Conservation (phyloP, 2,113 vertebrate genomes). For the Anarhynchus alexandrinus region DNA sequence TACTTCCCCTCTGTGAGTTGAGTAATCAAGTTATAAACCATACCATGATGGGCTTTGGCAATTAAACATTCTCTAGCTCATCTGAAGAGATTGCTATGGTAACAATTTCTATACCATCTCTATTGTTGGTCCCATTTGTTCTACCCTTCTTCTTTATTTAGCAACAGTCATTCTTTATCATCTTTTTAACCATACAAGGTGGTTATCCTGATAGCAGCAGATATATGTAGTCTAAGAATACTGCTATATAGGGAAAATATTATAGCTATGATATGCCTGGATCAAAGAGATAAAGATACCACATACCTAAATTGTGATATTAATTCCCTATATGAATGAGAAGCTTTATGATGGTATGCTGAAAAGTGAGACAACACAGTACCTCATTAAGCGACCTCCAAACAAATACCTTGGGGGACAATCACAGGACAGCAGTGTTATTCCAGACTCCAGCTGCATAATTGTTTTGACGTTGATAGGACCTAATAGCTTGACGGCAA, state of each 20-base stretch:
- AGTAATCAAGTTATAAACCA: constrained; percentile 54
- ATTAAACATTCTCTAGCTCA: constrained; percentile 44
- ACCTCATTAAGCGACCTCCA: not conserved
- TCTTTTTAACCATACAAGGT: not conserved
- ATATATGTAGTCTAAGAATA: not conserved
- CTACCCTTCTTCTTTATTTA: not conserved
- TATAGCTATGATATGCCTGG: not conserved
- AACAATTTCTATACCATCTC: constrained; percentile 30
- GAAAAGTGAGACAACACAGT: not conserved
- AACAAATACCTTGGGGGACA: not conserved
- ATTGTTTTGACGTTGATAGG: not conserved
- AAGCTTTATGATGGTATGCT: not conserved
- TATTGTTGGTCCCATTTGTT: constrained; percentile 14
- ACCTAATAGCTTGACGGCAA: not conserved
- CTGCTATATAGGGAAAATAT: not conserved
- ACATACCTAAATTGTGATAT: not conserved
- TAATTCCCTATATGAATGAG: not conserved
- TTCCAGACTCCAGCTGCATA: not conserved
- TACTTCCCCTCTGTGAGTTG: constrained; percentile 23
- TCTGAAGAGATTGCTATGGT: constrained; percentile 35
- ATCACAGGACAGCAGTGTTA: not conserved
- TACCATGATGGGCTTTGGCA: not conserved
- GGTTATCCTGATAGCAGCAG: not conserved
- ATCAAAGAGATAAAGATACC: not conserved
- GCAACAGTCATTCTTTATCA: not conserved